Evolutionary conservation across 1,140 invertebrate species (phyloP), one percentile per base, ranked within the genome.

Genomic region (Ceratoteleas bidentatus): DNA sequence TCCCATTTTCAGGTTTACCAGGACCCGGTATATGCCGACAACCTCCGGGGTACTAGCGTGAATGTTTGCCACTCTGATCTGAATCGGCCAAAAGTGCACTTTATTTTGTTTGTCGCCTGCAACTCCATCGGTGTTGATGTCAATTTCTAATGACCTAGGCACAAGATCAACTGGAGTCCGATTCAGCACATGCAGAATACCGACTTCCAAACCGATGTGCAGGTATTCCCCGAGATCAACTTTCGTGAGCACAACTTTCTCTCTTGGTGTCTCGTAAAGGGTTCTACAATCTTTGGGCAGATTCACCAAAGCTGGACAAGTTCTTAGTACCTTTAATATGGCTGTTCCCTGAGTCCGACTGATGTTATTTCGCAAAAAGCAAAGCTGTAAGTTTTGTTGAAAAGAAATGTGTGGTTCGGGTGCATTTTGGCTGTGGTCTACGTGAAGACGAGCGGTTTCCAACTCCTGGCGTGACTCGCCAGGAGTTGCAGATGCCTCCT

Each of bases 261-360:
- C 2, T 6, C 38, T 34, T 4, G 38, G 38, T 43, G 56, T 58
- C 9, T 43, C n/a, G 14, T 43, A 58, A 16, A 58, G 16, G 0
- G 56, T 58, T n/a, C 56, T 0, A 58, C 56, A 58, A 58, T 58
- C 56, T 58, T 15, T 43, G n/a, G 56, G 56, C 4, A 58, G 14
- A 5, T 15, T 9, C 2, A 6, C 36, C 10, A 58, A 43, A 58
- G 11, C 13, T 5, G 56, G 14, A 24, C 16, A 38, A 15, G 38
- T 43, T 58, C 56, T 43, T 15, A 58, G n/a, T 24, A 40, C n/a
- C 36, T 45, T 58, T 11, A 58, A 58, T 9, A 40, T 40, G 7
- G 36, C 7, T 3, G 36, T 40, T 40, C 36, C 36, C 10, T 40
- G 36, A 9, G 36, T 40, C 7, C 7, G 36, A 9, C 10, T 11